phyloP scores from a whole-genome alignment of 1,140 invertebrate species.

The Babylonia areolata region DNA sequence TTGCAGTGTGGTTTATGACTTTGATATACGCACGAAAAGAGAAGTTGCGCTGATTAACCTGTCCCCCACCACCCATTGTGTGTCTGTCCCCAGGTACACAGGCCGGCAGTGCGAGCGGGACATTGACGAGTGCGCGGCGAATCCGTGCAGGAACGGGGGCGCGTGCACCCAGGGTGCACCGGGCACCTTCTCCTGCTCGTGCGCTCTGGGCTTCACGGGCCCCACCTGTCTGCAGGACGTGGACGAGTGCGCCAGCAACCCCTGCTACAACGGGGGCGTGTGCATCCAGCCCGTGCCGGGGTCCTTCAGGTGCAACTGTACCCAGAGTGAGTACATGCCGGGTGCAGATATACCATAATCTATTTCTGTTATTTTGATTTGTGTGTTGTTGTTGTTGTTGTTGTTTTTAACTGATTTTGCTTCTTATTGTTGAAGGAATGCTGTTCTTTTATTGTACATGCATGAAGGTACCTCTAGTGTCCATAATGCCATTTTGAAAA shows the following conservation, averaged over 20 bases:
- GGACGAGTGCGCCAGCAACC: slow-evolving; percentile 58
- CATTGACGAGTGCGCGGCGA: slow-evolving; percentile 45
- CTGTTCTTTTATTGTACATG: too few relatives aligned
- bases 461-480: too few relatives aligned
- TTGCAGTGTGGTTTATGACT: too few relatives aligned
- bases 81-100: slow-evolving; percentile 80
- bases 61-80: too few relatives aligned
- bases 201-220: slow-evolving; percentile 82
- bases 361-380: neutral
- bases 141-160: slow-evolving; percentile 51
- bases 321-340: neutral
- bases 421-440: too few relatives aligned
- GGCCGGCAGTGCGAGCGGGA: slow-evolving; percentile 89
- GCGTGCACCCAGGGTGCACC: slow-evolving; percentile 45
- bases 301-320: slow-evolving; percentile 71
- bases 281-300: slow-evolving; percentile 79
- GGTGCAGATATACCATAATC: neutral
- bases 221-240: slow-evolving; percentile 94
- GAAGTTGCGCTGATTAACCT: too few relatives aligned
- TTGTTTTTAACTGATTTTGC: too few relatives aligned
- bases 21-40: too few relatives aligned
- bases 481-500: too few relatives aligned
- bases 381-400: too few relatives aligned
- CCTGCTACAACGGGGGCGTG: slow-evolving; percentile 61
- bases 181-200: slow-evolving; percentile 42